phyloP scores from a whole-genome alignment of 2,888 invertebrate genomes.

The Zelleria hepariella region DNA sequence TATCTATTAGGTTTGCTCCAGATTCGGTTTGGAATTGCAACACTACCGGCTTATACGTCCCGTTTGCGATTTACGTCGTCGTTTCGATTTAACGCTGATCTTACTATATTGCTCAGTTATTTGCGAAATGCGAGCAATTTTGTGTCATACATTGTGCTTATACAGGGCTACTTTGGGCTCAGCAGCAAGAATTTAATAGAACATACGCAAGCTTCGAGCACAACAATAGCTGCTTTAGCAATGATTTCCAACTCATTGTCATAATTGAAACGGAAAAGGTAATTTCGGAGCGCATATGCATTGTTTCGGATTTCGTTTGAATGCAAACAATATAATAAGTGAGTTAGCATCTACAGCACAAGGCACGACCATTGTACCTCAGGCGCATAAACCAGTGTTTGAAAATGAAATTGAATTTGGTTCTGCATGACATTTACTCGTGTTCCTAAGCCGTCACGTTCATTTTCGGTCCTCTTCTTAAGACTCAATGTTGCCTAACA shows the following conservation, averaged over 20 bases:
- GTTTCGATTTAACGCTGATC: conserved; percentile 33
- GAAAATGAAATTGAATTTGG: conserved; percentile 53
- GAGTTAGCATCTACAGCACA: background rate
- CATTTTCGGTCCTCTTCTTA: conserved; percentile 32
- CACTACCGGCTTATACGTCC: conserved; percentile 33
- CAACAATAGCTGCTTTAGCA: background rate
- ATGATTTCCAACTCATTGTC: background rate
- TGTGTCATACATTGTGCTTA: conserved; percentile 19
- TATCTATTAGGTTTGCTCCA: conserved; percentile 51
- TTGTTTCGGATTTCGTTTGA: background rate
- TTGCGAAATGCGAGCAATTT: conserved; percentile 20
- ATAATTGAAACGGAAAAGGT: background rate
- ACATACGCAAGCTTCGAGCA: background rate
- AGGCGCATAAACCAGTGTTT: conserved; percentile 47
- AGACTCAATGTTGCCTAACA: conserved; percentile 17
- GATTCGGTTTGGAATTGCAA: conserved; percentile 43
- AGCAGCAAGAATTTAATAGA: background rate
- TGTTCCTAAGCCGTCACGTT: conserved; percentile 37
- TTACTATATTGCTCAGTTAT: conserved; percentile 20
- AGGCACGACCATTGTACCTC: conserved; percentile 20
- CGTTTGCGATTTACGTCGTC: conserved; percentile 38
- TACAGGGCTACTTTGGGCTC: background rate
- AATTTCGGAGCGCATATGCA: background rate
- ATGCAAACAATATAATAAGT: background rate
- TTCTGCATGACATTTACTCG: conserved; percentile 52